These are phyloP conservation scores for Burhinus oedicnemus DNA, from an alignment of 2,113 vertebrate species.

Conservation along the genomic window DNA sequence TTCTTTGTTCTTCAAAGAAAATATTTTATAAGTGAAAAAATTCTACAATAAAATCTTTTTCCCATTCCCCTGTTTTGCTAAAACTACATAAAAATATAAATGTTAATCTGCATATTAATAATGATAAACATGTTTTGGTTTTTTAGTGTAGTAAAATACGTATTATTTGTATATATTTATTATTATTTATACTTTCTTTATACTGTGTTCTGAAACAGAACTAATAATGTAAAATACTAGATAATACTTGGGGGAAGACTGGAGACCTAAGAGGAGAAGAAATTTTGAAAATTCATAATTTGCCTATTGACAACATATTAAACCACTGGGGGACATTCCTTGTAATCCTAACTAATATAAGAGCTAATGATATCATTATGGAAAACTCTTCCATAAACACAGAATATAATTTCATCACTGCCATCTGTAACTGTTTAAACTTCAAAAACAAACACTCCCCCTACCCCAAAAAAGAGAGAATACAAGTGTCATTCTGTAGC, in stretches of 20 bases:
- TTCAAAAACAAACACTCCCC: background rate
- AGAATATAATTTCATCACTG: background rate
- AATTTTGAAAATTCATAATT: background rate
- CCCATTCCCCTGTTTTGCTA: background rate
- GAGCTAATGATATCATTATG: background rate
- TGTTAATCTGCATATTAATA: background rate
- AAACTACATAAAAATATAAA: background rate
- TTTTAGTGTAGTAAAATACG: background rate
- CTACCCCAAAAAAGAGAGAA: too few species aligned
- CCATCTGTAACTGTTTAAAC: background rate
- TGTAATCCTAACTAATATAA: background rate
- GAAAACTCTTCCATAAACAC: background rate
- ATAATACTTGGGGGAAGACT: background rate
- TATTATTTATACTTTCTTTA: background rate
- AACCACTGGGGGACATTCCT: background rate
- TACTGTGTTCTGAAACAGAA: background rate
- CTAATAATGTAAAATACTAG: background rate
- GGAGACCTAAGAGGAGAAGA: background rate
- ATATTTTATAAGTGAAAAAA: background rate
- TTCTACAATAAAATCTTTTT: background rate
- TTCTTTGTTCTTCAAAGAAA: background rate
- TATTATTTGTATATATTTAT: background rate
- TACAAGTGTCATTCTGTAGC: background rate
- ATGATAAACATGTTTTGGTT: fast-evolving
- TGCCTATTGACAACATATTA: background rate